These are phyloP conservation scores for Lucinisca nassula DNA, from an alignment of 2,888 invertebrate genomes.

Conservation along the genomic window DNA sequence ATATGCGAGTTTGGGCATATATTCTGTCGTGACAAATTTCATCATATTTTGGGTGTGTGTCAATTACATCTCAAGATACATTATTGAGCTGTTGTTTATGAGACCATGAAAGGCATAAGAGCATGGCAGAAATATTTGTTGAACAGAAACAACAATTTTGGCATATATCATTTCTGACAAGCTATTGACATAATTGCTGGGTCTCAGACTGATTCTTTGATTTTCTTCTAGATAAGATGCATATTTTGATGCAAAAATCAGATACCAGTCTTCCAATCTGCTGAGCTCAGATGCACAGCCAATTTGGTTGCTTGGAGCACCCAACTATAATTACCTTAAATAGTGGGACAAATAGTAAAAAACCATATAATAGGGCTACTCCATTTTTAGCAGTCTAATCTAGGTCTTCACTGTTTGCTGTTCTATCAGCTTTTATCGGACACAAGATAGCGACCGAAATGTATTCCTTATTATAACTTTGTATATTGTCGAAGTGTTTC, in stretches of 20 bases:
- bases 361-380: too few relatives aligned
- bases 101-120: background rate
- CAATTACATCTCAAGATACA: background rate
- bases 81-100: background rate
- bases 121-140: background rate
- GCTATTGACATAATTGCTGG: background rate
- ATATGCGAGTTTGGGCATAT: too few relatives aligned
- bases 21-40: too few relatives aligned
- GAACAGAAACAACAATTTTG: background rate
- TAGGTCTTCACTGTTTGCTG: too few relatives aligned
- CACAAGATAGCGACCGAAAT: too few relatives aligned
- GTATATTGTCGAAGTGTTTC: too few relatives aligned
- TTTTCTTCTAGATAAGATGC: background rate
- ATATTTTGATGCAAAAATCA: background rate
- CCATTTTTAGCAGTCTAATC: too few relatives aligned
- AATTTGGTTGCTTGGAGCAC: background rate
- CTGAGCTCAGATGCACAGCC: background rate
- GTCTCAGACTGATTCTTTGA: slow-evolving; percentile 1
- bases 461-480: too few relatives aligned
- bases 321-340: too few relatives aligned
- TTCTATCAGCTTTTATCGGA: background rate
- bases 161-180: slow-evolving; percentile 4
- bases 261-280: background rate
- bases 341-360: too few relatives aligned
- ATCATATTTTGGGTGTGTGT: too few relatives aligned